These are phyloP conservation scores for Clivina fossor DNA, from an alignment of 2,888 invertebrate species.

Conservation along the genomic window DNA sequence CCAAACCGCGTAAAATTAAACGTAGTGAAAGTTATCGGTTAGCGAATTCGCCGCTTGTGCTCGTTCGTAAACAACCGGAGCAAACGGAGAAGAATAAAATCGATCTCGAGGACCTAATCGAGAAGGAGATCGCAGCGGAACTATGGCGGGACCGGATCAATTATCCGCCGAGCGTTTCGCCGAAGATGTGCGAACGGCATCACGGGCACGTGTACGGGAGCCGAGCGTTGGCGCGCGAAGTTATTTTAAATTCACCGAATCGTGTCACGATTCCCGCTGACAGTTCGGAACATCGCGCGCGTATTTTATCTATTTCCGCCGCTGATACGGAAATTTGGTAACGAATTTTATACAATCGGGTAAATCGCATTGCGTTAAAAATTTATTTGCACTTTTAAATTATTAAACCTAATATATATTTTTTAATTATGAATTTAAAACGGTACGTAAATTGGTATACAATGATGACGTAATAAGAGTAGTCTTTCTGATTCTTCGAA, in stretches of 20 bases:
- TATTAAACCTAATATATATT: too few relatives aligned
- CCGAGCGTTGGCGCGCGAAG: conserved; percentile 51
- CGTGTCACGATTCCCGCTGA: conserved; percentile 66
- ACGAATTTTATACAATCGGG: too few relatives aligned
- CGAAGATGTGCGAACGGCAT: conserved; percentile 55
- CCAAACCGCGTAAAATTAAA: conserved; percentile 60
- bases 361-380: too few relatives aligned
- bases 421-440: too few relatives aligned
- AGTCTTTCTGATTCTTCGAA: too few relatives aligned
- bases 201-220: conserved; percentile 47
- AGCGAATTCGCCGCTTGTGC: conserved; percentile 73
- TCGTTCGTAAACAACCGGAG: conserved; percentile 63
- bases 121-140: conserved; percentile 63
- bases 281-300: conserved; percentile 63
- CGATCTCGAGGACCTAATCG: conserved; percentile 57
- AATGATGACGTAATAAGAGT: too few relatives aligned
- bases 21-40: conserved; percentile 83
- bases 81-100: conserved; percentile 44
- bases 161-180: conserved; percentile 67
- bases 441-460: too few relatives aligned
- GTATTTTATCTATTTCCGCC: conserved; percentile 64
- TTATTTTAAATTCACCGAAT: conserved; percentile 58
- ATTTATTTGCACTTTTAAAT: too few relatives aligned
- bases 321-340: conserved; percentile 79
- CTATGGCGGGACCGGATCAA: conserved; percentile 69